These are phyloP conservation scores for Tichodroma muraria DNA, from an alignment of 2,113 vertebrate genomes.

Conservation along the genomic window DNA sequence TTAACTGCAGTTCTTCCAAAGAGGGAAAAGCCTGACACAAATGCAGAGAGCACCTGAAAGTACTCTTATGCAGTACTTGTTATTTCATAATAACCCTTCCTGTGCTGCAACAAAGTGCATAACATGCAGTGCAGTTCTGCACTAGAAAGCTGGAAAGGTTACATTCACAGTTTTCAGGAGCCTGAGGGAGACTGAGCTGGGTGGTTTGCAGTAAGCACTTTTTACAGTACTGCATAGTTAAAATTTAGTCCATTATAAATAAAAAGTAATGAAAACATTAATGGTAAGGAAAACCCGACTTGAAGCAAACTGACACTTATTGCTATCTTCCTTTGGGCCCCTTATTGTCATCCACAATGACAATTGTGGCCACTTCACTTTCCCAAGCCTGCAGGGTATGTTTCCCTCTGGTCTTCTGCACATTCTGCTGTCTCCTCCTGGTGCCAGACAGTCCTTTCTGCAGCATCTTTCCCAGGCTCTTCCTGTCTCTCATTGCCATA, in stretches of 20 bases:
- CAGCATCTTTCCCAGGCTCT: conserved; percentile 26
- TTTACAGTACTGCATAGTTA: background rate
- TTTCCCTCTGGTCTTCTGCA: conserved; percentile 10
- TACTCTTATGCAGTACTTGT: background rate
- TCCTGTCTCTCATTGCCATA: conserved; percentile 52
- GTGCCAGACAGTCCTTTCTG: conserved; percentile 42
- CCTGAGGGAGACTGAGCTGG: background rate
- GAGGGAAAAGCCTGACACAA: conserved; percentile 8
- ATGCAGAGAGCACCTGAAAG: background rate
- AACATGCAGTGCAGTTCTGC: background rate
- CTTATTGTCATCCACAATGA: background rate
- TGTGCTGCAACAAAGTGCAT: background rate
- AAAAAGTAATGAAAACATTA: background rate
- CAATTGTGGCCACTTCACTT: background rate
- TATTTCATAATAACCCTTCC: background rate
- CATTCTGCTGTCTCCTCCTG: conserved; percentile 51
- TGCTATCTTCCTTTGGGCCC: background rate
- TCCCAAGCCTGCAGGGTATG: background rate
- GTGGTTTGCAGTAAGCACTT: background rate
- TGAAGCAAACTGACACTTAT: background rate
- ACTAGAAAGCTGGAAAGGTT: background rate
- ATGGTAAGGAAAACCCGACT: background rate
- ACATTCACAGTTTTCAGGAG: background rate
- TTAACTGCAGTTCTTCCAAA: background rate
- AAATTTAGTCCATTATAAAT: background rate